phyloP scores from a whole-genome alignment of 2,888 invertebrate species.

The Autographa gamma region DNA sequence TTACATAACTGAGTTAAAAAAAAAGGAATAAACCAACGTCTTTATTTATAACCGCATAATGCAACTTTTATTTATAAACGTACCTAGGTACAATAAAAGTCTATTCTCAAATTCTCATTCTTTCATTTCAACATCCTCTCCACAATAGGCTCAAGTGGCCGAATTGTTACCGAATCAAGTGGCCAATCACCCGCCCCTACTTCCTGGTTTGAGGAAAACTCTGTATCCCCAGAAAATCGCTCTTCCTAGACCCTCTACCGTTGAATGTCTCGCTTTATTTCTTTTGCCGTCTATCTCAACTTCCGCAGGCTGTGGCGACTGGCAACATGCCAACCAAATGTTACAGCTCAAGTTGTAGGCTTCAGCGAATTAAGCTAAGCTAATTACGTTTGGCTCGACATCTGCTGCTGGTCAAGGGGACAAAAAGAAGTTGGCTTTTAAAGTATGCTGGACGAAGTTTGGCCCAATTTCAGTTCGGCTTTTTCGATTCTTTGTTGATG shows the following conservation, averaged over 20 bases:
- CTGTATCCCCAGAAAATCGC: constrained; percentile 29
- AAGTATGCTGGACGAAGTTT: neutral
- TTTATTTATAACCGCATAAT: no score
- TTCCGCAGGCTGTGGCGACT: constrained; percentile 70
- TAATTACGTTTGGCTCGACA: constrained; percentile 45
- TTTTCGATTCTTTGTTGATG: neutral
- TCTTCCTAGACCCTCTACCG: constrained; percentile 43
- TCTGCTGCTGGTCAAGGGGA: constrained; percentile 26
- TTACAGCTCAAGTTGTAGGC: constrained; percentile 56
- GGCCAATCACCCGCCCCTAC: neutral
- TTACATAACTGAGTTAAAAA: no score
- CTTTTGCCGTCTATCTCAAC: constrained; percentile 76
- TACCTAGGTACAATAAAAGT: neutral
- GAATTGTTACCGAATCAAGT: constrained; percentile 4
- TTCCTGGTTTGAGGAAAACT: constrained; percentile 10
- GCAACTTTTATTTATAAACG: no score
- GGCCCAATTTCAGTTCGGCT: neutral
- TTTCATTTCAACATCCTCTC: constrained; percentile 1
- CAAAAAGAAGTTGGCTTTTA: constrained; percentile 24
- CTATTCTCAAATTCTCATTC: neutral
- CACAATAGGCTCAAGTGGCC: neutral
- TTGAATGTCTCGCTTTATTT: constrained; percentile 68
- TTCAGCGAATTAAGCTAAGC: constrained; percentile 55
- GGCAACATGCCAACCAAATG: constrained; percentile 69
- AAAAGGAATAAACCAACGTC: no score